Conservation (phyloP, 2,797 vertebrate species). For the Tenualosa ilisha region DNA sequence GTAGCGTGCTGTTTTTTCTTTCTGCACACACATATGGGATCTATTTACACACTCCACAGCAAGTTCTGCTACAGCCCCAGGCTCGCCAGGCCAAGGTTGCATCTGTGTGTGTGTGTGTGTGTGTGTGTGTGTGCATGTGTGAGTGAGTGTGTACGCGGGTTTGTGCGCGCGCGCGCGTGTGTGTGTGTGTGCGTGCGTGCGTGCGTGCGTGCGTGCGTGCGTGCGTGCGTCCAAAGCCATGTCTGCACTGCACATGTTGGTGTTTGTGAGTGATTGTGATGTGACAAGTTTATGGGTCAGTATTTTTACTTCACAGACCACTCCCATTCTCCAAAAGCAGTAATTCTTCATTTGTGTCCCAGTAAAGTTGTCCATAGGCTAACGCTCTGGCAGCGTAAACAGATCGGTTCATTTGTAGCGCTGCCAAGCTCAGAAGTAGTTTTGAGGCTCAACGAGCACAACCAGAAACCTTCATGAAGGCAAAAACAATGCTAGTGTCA, state of each 20-base stretch:
- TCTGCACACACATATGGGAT: background rate
- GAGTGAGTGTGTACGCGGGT: background rate
- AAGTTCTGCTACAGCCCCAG: background rate
- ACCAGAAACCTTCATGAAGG: conserved; percentile 8
- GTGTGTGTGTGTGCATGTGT: background rate
- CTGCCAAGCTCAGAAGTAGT: background rate
- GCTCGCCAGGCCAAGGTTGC: background rate
- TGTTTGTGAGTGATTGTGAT: conserved; percentile 25
- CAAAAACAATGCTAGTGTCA: background rate
- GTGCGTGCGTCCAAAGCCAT: background rate
- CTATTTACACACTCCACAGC: conserved; percentile 5
- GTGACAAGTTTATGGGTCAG: conserved; percentile 37
- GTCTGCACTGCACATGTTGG: background rate
- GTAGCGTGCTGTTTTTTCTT: background rate
- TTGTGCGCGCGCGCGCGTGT: background rate
- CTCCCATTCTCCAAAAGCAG: background rate
- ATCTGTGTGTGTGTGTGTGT: background rate
- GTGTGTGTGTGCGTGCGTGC: background rate
- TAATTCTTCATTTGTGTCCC: background rate
- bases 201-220: background rate
- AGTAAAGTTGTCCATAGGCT: background rate
- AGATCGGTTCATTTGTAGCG: background rate
- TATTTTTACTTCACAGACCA: background rate
- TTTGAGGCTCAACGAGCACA: background rate
- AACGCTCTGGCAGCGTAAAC: background rate